A percentile compares a stretch with the other conserved stretches of the same genome.
These are phyloP conservation scores for Eunapius fragilis DNA, from an alignment of 37 sponge, comb jelly and placozoan species.

Conservation along the genomic window DNA sequence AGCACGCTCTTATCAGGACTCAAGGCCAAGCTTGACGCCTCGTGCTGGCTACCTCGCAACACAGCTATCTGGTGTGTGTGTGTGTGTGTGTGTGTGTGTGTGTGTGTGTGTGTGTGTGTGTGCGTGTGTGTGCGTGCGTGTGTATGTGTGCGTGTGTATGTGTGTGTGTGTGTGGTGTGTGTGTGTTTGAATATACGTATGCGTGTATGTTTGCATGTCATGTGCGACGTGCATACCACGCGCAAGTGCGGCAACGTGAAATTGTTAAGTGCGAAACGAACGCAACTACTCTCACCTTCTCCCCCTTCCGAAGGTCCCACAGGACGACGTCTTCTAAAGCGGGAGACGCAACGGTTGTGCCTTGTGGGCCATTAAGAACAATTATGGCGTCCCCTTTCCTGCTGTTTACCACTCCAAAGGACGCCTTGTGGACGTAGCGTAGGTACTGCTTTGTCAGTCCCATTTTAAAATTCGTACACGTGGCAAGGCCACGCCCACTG, in stretches of 20 bases:
- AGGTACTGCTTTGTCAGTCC: conserved; percentile 84
- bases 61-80: neutral
- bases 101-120: neutral
- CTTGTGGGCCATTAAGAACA: neutral
- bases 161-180: neutral
- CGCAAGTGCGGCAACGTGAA: neutral
- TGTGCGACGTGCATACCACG: too few species aligned
- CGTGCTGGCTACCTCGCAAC: conserved; percentile 49
- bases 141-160: neutral
- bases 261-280: neutral
- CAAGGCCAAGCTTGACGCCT: conserved; percentile 57
- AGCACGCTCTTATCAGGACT: conserved; percentile 26
- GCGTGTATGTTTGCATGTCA: too few species aligned
- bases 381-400: conserved; percentile 49
- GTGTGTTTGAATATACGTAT: neutral
- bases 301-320: conserved; percentile 79
- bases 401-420: conserved; percentile 78
- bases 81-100: neutral
- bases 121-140: neutral
- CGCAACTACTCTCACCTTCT: conserved; percentile 50
- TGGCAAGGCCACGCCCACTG: neutral
- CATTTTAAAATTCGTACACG: conserved; percentile 43
- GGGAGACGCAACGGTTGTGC: conserved; percentile 48
- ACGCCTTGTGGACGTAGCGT: conserved; percentile 49
- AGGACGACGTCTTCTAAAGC: conserved; percentile 84